Conservation (phyloP, 2,797 vertebrate genomes). For the Acropternis orthonyx region DNA sequence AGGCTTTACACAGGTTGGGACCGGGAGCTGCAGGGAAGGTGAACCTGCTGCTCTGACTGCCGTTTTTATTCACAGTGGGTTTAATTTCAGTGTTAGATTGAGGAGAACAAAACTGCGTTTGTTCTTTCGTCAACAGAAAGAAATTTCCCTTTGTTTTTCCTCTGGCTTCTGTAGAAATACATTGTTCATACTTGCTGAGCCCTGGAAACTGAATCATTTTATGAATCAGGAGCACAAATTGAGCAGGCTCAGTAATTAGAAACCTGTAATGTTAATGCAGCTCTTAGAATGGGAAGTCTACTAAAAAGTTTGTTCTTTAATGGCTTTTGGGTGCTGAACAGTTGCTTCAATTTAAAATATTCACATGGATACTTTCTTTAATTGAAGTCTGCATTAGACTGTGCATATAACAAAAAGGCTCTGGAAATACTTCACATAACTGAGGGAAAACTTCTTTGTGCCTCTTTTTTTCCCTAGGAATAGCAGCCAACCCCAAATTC, state of each 20-base stretch:
- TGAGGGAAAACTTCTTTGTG: neutral
- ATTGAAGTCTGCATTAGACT: neutral
- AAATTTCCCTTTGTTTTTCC: neutral
- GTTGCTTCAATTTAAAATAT: neutral
- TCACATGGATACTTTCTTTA: neutral
- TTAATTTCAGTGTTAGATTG: too few relatives aligned
- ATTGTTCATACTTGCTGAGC: neutral
- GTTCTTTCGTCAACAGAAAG: accelerated
- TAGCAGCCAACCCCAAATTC: neutral
- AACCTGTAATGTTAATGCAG: neutral
- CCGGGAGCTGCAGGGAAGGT: too few relatives aligned
- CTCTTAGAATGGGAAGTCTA: neutral
- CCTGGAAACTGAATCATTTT: neutral
- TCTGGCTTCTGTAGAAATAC: neutral
- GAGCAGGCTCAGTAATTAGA: neutral
- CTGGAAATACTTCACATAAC: neutral
- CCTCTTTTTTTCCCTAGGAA: neutral
- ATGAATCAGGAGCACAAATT: neutral
- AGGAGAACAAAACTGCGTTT: neutral
- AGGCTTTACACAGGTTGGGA: constrained; percentile 91
- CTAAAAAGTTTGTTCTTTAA: neutral
- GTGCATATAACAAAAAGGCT: neutral
- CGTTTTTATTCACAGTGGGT: accelerated
- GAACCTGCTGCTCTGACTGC: neutral
- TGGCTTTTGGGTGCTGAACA: neutral